Evolutionary conservation across 2,797 vertebrate genomes (phyloP).

Genomic region (Siniperca scherzeri): DNA sequence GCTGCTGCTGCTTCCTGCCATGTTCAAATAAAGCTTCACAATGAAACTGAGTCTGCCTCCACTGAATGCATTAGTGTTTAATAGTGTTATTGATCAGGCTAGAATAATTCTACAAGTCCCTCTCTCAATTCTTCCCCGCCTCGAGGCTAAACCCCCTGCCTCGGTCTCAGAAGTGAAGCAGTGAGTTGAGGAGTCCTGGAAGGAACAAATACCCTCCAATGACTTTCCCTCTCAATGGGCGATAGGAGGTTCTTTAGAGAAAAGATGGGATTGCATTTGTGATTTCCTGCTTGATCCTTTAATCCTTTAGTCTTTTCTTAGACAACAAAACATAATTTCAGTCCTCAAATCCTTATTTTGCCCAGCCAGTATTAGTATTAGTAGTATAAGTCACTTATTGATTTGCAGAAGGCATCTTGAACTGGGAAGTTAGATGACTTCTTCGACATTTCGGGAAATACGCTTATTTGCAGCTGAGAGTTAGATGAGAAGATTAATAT

Average conservation of each 20-base stretch:
- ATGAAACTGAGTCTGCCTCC: constrained; percentile 82
- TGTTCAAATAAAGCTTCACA: constrained; percentile 82
- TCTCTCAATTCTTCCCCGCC: constrained; percentile 59
- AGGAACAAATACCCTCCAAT: constrained; percentile 71
- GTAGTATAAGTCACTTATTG: constrained; percentile 51
- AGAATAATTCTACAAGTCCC: constrained; percentile 71
- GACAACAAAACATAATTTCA: constrained; percentile 71
- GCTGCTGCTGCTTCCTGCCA: constrained; percentile 84
- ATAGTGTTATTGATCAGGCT: constrained; percentile 85
- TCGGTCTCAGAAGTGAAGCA: constrained; percentile 76
- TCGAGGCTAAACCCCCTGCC: constrained; percentile 55
- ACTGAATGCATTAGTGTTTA: constrained; percentile 85
- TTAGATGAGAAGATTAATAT: constrained; percentile 1
- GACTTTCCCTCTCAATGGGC: constrained; percentile 73
- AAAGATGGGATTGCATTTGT: constrained; percentile 72
- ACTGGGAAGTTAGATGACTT: constrained; percentile 10
- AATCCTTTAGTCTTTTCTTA: constrained; percentile 73
- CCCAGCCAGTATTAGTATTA: constrained; percentile 5
- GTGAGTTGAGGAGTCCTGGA: constrained; percentile 69
- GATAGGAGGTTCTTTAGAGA: constrained; percentile 63
- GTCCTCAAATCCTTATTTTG: constrained; percentile 56
- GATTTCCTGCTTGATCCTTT: constrained; percentile 77
- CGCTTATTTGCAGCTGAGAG: background rate
- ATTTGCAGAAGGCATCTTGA: constrained; percentile 36
- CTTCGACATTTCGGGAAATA: background rate